Conservation (phyloP, 2,797 vertebrate genomes). For the Sebastes hubbsi region DNA sequence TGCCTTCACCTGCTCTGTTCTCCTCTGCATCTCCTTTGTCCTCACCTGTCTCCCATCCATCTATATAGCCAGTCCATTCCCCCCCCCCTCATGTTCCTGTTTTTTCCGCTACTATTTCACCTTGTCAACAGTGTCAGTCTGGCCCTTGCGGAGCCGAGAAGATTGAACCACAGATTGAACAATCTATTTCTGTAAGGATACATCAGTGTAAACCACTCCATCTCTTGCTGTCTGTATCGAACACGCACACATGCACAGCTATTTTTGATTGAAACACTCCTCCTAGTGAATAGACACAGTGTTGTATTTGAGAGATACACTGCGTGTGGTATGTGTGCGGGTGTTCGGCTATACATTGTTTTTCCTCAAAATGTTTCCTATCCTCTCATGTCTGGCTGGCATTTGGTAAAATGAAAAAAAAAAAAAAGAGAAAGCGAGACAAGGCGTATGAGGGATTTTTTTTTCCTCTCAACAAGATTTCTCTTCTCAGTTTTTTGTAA, state of each 20-base stretch:
- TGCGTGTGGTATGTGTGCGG: neutral
- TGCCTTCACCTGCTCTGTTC: neutral
- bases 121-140: constrained; percentile 73
- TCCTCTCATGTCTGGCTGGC: constrained; percentile 15
- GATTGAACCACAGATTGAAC: constrained; percentile 80
- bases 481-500: constrained; percentile 1
- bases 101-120: constrained; percentile 64
- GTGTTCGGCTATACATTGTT: constrained; percentile 26
- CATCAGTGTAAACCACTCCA: constrained; percentile 79
- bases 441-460: neutral
- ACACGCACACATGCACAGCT: constrained; percentile 57
- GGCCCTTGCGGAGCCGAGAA: constrained; percentile 62
- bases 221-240: constrained; percentile 51
- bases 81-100: constrained; percentile 18
- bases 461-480: neutral
- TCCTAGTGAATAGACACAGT: constrained; percentile 52
- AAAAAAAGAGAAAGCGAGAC: neutral
- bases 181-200: constrained; percentile 81
- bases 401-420: constrained; percentile 33
- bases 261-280: constrained; percentile 74
- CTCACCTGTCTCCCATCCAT: constrained; percentile 34
- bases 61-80: constrained; percentile 7
- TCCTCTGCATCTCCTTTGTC: constrained; percentile 18
- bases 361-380: constrained; percentile 33
- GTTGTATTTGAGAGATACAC: constrained; percentile 47